These are phyloP conservation scores for Leptoclinus maculatus DNA, from an alignment of 2,797 vertebrate species.

Conservation along the genomic window DNA sequence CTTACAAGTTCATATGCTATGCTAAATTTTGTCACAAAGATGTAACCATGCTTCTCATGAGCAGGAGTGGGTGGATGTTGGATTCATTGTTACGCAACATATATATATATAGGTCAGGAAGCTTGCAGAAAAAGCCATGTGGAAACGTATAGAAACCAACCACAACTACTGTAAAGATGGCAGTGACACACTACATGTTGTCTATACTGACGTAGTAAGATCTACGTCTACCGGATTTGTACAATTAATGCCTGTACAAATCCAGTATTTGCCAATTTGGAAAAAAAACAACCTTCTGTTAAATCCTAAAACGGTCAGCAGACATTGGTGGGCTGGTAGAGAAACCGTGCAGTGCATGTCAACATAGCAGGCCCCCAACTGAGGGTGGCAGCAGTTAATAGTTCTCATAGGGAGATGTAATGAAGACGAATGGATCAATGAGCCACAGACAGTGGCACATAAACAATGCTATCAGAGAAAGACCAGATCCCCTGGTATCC, in stretches of 20 bases:
- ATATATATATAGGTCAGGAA: slow-evolving; percentile 53
- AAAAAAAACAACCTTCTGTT: not conserved
- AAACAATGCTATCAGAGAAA: slow-evolving; percentile 70
- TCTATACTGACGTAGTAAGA: not conserved
- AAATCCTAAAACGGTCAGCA: slow-evolving; percentile 30
- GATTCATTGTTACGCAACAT: slow-evolving; percentile 64
- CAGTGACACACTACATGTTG: slow-evolving; percentile 1
- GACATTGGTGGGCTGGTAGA: slow-evolving; percentile 37
- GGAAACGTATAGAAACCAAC: slow-evolving; percentile 25
- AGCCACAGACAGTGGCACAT: slow-evolving; percentile 69
- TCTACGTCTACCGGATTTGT: not conserved
- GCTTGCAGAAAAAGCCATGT: slow-evolving; percentile 14
- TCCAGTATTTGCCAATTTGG: slow-evolving; percentile 7
- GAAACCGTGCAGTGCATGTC: slow-evolving; percentile 60
- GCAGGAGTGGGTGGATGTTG: slow-evolving; percentile 56
- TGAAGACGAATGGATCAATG: slow-evolving; percentile 81
- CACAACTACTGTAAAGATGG: slow-evolving; percentile 7
- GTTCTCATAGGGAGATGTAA: slow-evolving; percentile 71
- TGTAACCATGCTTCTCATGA: slow-evolving; percentile 24
- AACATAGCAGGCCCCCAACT: slow-evolving; percentile 54
- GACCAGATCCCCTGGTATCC: slow-evolving; percentile 44
- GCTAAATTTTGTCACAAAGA: slow-evolving; percentile 23
- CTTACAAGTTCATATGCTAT: slow-evolving; percentile 14
- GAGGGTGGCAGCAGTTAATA: slow-evolving; percentile 76
- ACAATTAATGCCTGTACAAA: slow-evolving; percentile 10